Evolutionary conservation across 2,888 invertebrate genomes (phyloP).

Genomic region (Phymatocera aterrima): DNA sequence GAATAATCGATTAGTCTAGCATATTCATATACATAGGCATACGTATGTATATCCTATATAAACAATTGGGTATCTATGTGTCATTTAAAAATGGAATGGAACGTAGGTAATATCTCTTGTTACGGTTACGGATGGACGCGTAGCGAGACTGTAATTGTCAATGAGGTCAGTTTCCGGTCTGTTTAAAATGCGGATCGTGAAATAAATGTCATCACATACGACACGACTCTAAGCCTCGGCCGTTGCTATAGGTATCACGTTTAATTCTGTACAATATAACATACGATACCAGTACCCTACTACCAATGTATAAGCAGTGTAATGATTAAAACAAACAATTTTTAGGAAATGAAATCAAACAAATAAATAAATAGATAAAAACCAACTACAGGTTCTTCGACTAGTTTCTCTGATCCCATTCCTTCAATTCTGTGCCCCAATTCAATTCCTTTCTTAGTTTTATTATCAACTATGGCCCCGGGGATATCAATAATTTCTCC

Average conservation of each 20-base stretch:
- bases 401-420: no score
- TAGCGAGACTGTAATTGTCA: slow-evolving; percentile 40
- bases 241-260: not conserved
- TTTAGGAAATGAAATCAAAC: no score
- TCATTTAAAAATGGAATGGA: slow-evolving; percentile 10
- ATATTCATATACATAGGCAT: not conserved
- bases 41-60: not conserved
- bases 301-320: no score
- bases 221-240: not conserved
- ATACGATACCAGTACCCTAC: no score
- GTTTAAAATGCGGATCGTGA: slow-evolving; percentile 40
- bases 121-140: slow-evolving; percentile 34
- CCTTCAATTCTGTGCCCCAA: no score
- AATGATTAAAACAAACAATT: no score
- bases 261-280: no score
- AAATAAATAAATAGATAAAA: no score
- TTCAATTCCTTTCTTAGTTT: no score
- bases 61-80: not conserved
- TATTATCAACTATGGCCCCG: no score
- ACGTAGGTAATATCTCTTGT: not conserved
- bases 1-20: not conserved
- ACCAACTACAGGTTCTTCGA: no score
- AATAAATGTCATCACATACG: slow-evolving; percentile 34
- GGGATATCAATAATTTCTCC: no score
- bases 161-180: slow-evolving; percentile 43